These are phyloP conservation scores for Sesamia inferens DNA, from an alignment of 2,888 invertebrate genomes.

Conservation along the genomic window DNA sequence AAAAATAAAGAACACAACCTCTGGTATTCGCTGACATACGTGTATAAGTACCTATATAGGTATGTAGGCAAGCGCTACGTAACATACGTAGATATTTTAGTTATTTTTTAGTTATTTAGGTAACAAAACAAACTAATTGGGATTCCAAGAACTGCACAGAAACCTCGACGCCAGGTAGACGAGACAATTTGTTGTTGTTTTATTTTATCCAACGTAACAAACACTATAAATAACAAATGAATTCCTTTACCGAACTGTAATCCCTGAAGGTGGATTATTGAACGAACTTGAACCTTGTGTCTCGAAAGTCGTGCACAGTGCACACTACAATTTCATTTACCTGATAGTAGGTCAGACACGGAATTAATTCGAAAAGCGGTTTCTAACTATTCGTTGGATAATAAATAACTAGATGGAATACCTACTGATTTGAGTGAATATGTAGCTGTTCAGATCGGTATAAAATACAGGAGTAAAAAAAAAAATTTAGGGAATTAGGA, in stretches of 20 bases:
- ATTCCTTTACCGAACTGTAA: conserved; percentile 39
- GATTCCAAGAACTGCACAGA: conserved; percentile 55
- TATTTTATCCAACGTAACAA: conserved; percentile 28
- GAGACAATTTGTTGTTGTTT: conserved; percentile 36
- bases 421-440: neutral
- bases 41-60: no score
- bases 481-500: neutral
- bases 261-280: conserved; percentile 12
- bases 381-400: neutral
- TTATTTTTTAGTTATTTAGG: neutral
- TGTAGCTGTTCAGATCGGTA: neutral
- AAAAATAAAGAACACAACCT: neutral
- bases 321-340: conserved; percentile 15
- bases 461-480: neutral
- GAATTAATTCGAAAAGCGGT: conserved; percentile 11
- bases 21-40: conserved; percentile 6
- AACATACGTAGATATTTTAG: neutral
- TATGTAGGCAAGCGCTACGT: neutral
- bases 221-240: conserved; percentile 40
- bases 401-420: neutral
- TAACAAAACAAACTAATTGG: conserved; percentile 46
- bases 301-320: conserved; percentile 39
- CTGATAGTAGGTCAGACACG: conserved; percentile 33
- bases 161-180: conserved; percentile 51
- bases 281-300: conserved; percentile 22